Conservation (phyloP, 2,113 vertebrate genomes). For the Willisornis vidua region DNA sequence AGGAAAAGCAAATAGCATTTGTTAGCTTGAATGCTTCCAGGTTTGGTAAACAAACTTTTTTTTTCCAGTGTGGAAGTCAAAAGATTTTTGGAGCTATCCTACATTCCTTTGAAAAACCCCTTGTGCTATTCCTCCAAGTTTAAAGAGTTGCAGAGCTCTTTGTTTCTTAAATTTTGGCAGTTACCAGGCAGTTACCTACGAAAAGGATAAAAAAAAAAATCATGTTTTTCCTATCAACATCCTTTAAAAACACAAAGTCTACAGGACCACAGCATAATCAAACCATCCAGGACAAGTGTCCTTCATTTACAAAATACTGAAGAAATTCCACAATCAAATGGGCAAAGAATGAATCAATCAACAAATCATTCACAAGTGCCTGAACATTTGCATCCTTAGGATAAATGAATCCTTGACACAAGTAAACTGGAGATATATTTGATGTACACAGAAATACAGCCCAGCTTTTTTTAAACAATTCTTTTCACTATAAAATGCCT, state of each 20-base stretch:
- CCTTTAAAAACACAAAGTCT: slow-evolving; percentile 54
- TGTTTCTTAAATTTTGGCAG: slow-evolving; percentile 17
- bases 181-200: not conserved
- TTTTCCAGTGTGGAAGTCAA: not conserved
- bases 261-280: slow-evolving; percentile 13
- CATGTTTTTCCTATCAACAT: slow-evolving; percentile 50
- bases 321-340: not conserved
- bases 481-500: not conserved
- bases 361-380: not conserved
- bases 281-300: slow-evolving; percentile 12
- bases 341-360: not conserved
- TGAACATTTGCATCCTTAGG: not conserved
- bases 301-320: not conserved
- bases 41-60: not conserved
- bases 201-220: slow-evolving; percentile 30
- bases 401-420: not conserved
- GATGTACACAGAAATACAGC: slow-evolving; percentile 1
- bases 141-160: not conserved
- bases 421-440: not conserved
- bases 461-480: not conserved
- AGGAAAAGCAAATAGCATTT: not conserved
- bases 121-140: not conserved
- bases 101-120: not conserved
- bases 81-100: not conserved
- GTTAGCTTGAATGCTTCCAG: not conserved